phyloP scores from a whole-genome alignment of 2,113 vertebrate species.

The Ranitomeya variabilis region DNA sequence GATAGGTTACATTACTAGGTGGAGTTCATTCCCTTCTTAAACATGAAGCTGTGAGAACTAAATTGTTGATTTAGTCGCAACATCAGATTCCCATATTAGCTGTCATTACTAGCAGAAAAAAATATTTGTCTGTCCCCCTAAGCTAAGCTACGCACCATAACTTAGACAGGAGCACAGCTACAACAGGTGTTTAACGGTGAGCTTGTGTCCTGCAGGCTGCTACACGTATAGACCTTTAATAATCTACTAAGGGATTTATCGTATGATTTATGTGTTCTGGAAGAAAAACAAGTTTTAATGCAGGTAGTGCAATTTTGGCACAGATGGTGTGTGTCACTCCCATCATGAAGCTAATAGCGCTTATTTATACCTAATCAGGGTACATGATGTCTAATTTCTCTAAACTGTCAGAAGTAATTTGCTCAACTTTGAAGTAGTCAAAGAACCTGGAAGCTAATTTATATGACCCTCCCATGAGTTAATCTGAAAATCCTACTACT shows the following conservation, averaged over 20 bases:
- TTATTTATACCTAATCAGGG: conserved; percentile 35
- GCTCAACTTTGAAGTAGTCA: conserved; percentile 45
- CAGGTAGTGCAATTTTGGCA: conserved; percentile 20
- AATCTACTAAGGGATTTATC: conserved; percentile 60
- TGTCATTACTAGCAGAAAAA: conserved; percentile 67
- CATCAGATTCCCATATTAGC: conserved; percentile 67
- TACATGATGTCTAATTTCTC: conserved; percentile 26
- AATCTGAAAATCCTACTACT: conserved; percentile 34
- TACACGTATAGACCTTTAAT: conserved; percentile 40
- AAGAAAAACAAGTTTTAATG: conserved; percentile 59
- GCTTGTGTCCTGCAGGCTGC: conserved; percentile 62
- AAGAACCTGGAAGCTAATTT: conserved; percentile 41
- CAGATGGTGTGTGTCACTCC: conserved; percentile 44
- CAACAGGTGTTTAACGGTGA: conserved; percentile 67
- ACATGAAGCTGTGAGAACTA: conserved; percentile 74
- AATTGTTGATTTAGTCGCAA: conserved; percentile 69
- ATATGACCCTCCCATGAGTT: conserved; percentile 31
- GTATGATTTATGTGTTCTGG: conserved; percentile 58
- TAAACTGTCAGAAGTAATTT: conserved; percentile 33
- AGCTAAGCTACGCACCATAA: conserved; percentile 60
- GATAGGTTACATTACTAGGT: conserved; percentile 68
- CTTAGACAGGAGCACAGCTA: conserved; percentile 54
- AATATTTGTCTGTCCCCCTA: conserved; percentile 64
- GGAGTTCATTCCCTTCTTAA: conserved; percentile 65
- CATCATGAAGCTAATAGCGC: conserved; percentile 23